Base-by-base conservation (phyloP, 2,113 vertebrate species). In the Butorides virescens region DNA sequence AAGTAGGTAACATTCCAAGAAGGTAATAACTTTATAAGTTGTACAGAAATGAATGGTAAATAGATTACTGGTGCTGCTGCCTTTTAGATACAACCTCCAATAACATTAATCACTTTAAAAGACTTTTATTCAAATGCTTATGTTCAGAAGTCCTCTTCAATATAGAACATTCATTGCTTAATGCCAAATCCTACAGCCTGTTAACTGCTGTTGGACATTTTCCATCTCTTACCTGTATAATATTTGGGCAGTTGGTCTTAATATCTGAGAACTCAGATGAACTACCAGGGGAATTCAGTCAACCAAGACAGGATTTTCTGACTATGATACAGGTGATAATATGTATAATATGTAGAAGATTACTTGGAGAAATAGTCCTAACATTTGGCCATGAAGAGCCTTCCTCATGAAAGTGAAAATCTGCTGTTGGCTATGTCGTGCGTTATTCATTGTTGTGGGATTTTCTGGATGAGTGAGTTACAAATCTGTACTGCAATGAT, bases 21-120 rank as follows among this genome's bases (percentile, higher is more conserved):
- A 76, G 52, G 74, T 74, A 96, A 92, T 95, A 94, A 95, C 68
- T 93, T 95, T 46, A 91, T 47, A 95, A 94, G 72, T 83, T 86
- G 44, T 86, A 85, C 70, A 88, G 37, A 96, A 97, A 97, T 87
- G 8, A 97, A 93, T 61, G 77, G 16, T 32, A 92, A 95, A 97
- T 80, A 97, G 39, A 93, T 94, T 80, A 61, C 56, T 82, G 22
- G 18, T 58, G 32, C 19, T 63, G 18, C 62, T 95, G 73, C 37
- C 44, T 92, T 95, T 92, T 86, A 87, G 49, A 92, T 81, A 88
- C 34, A 62, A 20, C 27, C 22, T 89, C 13, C 32, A 86, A 82
- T 70, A 93, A 70, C 52, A 92, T 93, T 75, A 74, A 93, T 92
- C 73, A 94, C 63, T 90, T 68, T 50, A 74, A 46, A 61, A 66